Evolutionary conservation across 2,797 vertebrate species (phyloP).

Genomic region (Florisuga fusca): DNA sequence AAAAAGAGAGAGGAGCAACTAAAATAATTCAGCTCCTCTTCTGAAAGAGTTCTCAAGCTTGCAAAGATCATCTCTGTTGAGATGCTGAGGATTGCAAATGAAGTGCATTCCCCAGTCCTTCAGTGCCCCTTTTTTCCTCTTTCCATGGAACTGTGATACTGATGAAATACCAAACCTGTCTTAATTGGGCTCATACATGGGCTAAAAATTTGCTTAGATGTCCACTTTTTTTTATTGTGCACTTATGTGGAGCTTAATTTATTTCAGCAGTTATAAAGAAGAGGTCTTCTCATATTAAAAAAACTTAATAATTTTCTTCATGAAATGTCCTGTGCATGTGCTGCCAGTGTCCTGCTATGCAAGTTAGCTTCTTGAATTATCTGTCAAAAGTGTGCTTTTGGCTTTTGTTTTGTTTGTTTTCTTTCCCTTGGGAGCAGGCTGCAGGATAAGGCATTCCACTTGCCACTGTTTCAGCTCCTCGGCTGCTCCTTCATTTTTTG

Average conservation of each 20-base stretch:
- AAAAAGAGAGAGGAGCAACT: neutral
- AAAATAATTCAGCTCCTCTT: neutral
- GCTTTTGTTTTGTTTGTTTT: neutral
- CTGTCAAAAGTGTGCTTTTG: neutral
- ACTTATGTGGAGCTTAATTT: neutral
- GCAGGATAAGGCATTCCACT: neutral
- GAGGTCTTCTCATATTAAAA: neutral
- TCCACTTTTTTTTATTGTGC: fast-evolving
- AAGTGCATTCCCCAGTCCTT: neutral
- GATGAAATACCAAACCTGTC: neutral
- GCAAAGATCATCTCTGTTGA: neutral
- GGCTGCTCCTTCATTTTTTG: neutral
- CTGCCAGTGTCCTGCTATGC: neutral
- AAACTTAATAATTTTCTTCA: neutral
- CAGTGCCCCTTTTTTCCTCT: neutral
- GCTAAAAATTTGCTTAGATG: neutral
- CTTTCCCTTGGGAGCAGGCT: neutral
- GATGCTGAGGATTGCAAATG: neutral
- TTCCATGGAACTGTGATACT: neutral
- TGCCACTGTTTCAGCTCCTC: neutral
- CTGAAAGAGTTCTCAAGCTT: neutral
- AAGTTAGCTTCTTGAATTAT: neutral
- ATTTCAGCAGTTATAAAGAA: neutral
- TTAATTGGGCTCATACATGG: neutral
- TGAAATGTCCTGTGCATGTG: neutral